Evolutionary conservation across 2,888 invertebrate genomes (phyloP), one percentile per base, ranked within the genome.

Genomic region (Deilephila elpenor): DNA sequence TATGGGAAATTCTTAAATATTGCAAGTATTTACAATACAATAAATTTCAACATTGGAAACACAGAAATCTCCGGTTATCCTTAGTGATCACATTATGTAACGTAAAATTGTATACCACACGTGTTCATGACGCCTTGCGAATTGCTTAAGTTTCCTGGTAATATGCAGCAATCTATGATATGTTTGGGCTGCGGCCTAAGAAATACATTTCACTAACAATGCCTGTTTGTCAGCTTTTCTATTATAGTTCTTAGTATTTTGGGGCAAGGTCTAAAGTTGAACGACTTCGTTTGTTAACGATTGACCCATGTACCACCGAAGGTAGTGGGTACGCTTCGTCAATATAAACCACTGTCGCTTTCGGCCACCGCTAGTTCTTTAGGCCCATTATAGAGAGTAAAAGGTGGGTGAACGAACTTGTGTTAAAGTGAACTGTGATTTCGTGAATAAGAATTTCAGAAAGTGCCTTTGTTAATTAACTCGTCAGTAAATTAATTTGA

Each of bases 331-430:
- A 90, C 88, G 88, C 81, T 83, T 82, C 87, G 89, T 88, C 88
- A 88, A 93, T 94, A 94, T 92, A 94, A 93, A 89, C 90, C 91
- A 91, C 91, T 90, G 91, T 92, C 91, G 89, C 89, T 92, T 92
- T 93, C 92, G 86, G 89, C 81, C 86, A 84, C 82, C 80, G 89
- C 90, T 93, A 94, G 94, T 94, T 92, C 89, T 91, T 90, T 89
- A 86, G 87, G 85, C 86, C 84, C 86, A 87, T 87, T 88, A 90
- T 86, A 88, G 84, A 91, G 89, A 92, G 91, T 91, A 91, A 93
- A 93, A 93, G 93, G 93, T 93, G 91, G 91, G 92, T 93, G 88
- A 90, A 88, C 86, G 88, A 88, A 89, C 87, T 72, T 59, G 71
- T 71, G 60, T 34, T 19, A 59, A 70, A 78, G 83, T 82, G 78